Evolutionary conservation across 2,888 invertebrate species (phyloP).

Genomic region (Trachelus iudaicus): DNA sequence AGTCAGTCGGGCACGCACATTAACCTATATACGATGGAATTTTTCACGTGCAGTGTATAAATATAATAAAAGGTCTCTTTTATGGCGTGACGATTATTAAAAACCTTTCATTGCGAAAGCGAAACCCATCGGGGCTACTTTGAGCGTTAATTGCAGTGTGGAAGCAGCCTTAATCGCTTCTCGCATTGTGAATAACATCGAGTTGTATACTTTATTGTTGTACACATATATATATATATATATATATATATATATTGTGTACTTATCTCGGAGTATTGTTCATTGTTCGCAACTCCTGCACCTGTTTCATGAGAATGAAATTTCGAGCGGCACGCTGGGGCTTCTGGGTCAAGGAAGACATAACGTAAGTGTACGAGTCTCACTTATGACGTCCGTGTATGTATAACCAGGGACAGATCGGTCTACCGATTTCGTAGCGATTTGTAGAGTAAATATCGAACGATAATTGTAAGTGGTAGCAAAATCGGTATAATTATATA

Average conservation of each 20-base stretch:
- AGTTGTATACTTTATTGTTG: not conserved
- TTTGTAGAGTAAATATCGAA: not conserved
- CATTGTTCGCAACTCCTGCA: constrained; percentile 31
- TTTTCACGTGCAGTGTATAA: not conserved
- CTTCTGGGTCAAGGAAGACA: constrained; percentile 35
- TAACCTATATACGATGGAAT: not conserved
- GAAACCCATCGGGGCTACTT: not conserved
- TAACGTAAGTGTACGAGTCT: constrained; percentile 2
- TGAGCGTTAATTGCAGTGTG: not conserved
- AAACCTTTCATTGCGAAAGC: not conserved
- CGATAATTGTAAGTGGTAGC: not conserved
- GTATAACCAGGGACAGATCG: not conserved
- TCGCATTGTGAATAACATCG: constrained; percentile 29
- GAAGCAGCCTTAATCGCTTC: not conserved
- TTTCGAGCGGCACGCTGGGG: constrained; percentile 12
- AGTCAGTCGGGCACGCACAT: not conserved
- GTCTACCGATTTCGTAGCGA: not conserved
- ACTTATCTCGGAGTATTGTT: constrained; percentile 23
- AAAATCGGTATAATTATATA: not conserved
- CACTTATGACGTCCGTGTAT: not conserved
- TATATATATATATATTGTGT: not conserved
- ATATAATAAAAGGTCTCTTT: not conserved
- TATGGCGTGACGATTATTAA: not conserved
- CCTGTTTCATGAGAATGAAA: constrained; percentile 32
- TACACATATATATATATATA: not conserved